Evolutionary conservation across 2,113 vertebrate genomes (phyloP), one percentile per base, ranked within the genome.

Genomic region (Ageneiosus marmoratus): DNA sequence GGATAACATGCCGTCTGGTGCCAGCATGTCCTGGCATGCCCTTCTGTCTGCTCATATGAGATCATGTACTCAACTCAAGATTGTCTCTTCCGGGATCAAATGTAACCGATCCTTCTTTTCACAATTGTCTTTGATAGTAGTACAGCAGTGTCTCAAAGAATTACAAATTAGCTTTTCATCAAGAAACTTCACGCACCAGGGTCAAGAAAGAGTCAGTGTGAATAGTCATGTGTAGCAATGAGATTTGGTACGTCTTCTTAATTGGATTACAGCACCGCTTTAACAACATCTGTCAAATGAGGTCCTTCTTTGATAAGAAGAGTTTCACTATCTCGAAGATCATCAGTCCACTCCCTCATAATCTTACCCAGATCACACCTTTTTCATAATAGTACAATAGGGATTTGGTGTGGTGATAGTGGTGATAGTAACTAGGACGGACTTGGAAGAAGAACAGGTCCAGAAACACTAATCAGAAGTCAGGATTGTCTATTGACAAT

Each of bases 271-370:
- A 91, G 88, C 83, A 65, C 84, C 69, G 34, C 84, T 88, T 89
- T 91, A 91, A 69, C 87, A 90, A 89, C 91, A 92, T 92, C 91
- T 91, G 90, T 89, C 87, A 92, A 90, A 90, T 89, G 74, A 90
- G 86, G 88, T 88, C 88, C 88, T 91, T 91, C 73, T 82, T 77
- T 84, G 85, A 87, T 84, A 79, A 63, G 72, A 50, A 81, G 22
- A 46, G 80, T 78, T 82, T 79, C 83, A 53, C 69, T 91, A 90
- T 92, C 89, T 91, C 27, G 55, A 84, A 86, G 77, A 73, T 53
- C 53, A 82, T 79, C 76, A 85, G 27, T 74, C 70, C 51, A 58
- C 83, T 87, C 74, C 84, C 88, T 88, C 74, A 84, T 88, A 88
- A 89, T 84, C 51, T 86, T 50, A 88, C 84, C 72, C 79, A 88